Base-by-base conservation (phyloP, 2,797 vertebrate species). In the Pogonophryne albipinna region DNA sequence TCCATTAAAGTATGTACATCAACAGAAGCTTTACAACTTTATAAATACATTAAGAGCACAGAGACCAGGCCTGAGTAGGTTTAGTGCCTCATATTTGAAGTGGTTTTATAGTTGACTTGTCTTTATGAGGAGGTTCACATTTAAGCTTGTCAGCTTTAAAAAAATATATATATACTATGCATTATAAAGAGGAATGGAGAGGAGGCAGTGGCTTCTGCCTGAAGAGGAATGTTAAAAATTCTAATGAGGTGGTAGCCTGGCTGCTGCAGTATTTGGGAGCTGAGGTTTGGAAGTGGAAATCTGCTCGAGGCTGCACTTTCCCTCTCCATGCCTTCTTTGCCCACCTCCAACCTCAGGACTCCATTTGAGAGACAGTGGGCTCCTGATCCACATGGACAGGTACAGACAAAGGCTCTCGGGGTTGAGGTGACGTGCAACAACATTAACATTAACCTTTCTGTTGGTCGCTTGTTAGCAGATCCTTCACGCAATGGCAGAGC, bases 221-320 rank as follows among this genome's bases (percentile, higher is more conserved):
- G 68, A 66, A 86, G 77, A 87, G 85, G 91, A 93, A 92, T 93
- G 90, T 91, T 51, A 88, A 91, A 89, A 66, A 91, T 91, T 80
- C 84, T 86, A 86, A 91, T 85, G 88, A 93, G 87, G 82, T 41
- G 77, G 82, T 81, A 78, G 85, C 62, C 84, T 76, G 79, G 79
- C 80, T 81, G 79, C 85, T 78, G 83, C 87, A 64, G 76, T 81
- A 79, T 69, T 88, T 47, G 11, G 44, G 75, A 85, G 81, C 73
- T 73, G 80, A 71, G 76, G 66, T 81, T 85, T 88, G 80, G 87
- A 88, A 88, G 85, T 84, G 68, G 78, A 85, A 78, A 78, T 78
- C 75, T 83, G 88, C 91, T 91, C 71, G 10, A 70, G 90, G 92
- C 89, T 89, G 90, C 89, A 92, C 89, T 92, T 88, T 90, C 73